These are phyloP conservation scores for Brachypteracias leptosomus DNA, from an alignment of 2,113 vertebrate species.

Conservation along the genomic window DNA sequence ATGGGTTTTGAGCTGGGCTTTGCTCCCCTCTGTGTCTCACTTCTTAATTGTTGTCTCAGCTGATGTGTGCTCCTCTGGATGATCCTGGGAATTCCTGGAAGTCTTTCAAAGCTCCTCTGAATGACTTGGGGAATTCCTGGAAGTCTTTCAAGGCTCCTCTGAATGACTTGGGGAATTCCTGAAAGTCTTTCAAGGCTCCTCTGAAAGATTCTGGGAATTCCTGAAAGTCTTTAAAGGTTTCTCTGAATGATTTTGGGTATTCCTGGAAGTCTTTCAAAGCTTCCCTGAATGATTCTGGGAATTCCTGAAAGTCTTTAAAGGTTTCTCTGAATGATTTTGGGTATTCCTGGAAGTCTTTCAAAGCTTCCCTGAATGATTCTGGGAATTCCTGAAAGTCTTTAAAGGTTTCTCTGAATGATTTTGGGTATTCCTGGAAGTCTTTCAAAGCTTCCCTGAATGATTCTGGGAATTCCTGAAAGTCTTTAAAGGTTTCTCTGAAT, in stretches of 20 bases:
- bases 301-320: neutral
- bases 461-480: neutral
- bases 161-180: neutral
- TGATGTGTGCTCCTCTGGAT: neutral
- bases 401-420: neutral
- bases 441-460: neutral
- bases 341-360: neutral
- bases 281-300: neutral
- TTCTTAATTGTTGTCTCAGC: neutral
- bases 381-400: neutral
- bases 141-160: no score
- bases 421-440: neutral
- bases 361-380: neutral
- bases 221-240: no score
- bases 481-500: neutral
- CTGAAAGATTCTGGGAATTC: neutral
- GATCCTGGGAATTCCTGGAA: neutral
- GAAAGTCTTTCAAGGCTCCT: no score
- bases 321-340: neutral
- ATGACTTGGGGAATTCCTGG: neutral
- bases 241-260: neutral
- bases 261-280: no score
- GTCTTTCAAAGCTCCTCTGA: no score
- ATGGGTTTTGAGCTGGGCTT: neutral
- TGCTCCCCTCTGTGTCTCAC: neutral